A percentile compares a stretch with the other conserved stretches of the same genome.
phyloP scores from a whole-genome alignment of 2,113 vertebrate species.

The Dasyurus viverrinus region DNA sequence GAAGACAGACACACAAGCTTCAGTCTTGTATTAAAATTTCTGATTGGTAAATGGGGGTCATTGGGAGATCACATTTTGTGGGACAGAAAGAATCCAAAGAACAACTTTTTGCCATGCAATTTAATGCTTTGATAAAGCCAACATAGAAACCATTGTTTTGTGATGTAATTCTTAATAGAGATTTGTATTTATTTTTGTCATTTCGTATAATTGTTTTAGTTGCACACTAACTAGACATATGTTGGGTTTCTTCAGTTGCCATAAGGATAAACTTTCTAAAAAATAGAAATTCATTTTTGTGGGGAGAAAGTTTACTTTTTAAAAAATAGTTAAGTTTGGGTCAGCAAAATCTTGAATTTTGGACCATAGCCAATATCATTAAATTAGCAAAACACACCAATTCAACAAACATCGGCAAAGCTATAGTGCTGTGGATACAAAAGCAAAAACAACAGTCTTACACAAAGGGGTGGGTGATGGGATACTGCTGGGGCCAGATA shows the following conservation, averaged over 20 bases:
- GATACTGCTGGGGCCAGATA: not conserved
- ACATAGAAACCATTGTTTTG: not conserved
- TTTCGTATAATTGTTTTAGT: not conserved
- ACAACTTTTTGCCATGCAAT: not conserved
- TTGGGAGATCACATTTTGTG: not conserved
- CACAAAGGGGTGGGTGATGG: not conserved
- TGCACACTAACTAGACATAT: not conserved
- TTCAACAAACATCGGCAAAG: not conserved
- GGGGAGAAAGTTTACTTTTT: not conserved
- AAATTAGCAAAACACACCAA: not conserved
- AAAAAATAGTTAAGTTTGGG: not conserved
- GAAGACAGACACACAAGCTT: not conserved
- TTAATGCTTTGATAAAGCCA: not conserved
- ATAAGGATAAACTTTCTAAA: not conserved
- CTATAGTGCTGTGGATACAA: not conserved
- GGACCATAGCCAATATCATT: not conserved
- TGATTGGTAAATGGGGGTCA: not conserved
- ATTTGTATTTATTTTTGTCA: not conserved
- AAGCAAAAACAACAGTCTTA: not conserved
- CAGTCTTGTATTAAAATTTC: not conserved
- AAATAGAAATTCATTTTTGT: not conserved
- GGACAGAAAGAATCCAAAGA: not conserved
- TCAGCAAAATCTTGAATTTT: not conserved
- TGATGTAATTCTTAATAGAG: not conserved
- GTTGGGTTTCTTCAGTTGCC: not conserved